These are phyloP conservation scores for Porites rus DNA, from an alignment of 92 coral and sea anemone genomes.

Conservation along the genomic window DNA sequence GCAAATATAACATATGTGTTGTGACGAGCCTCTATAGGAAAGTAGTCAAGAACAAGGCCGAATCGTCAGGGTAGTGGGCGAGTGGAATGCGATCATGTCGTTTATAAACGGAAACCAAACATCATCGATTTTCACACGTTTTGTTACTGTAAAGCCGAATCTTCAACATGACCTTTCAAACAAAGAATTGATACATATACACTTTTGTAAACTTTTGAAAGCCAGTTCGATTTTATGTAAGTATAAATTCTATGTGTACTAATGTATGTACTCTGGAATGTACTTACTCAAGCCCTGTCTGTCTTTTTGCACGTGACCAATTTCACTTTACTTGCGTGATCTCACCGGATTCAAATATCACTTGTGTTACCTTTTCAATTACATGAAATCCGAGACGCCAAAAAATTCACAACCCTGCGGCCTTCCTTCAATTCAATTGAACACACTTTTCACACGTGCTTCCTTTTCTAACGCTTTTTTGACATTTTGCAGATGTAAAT, in stretches of 20 bases:
- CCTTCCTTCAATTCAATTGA: conserved; percentile 10
- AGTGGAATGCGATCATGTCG: neutral
- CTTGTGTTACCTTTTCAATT: conserved; percentile 19
- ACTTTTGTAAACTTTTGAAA: neutral
- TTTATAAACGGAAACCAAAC: neutral
- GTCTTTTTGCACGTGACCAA: neutral
- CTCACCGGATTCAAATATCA: neutral
- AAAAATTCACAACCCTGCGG: neutral
- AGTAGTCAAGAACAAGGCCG: neutral
- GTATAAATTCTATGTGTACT: no score
- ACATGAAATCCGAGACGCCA: neutral
- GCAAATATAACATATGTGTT: conserved; percentile 1
- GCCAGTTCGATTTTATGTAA: neutral
- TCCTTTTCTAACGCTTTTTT: neutral
- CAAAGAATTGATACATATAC: neutral
- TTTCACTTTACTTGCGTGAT: neutral
- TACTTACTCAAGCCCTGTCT: neutral
- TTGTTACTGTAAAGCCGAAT: neutral
- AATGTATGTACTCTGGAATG: no score
- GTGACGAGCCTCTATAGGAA: neutral
- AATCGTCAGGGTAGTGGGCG: neutral
- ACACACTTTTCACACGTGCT: conserved; percentile 25
- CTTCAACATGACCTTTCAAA: neutral
- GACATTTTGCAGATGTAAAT: neutral
- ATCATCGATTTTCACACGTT: neutral